phyloP scores from a whole-genome alignment of 2,113 vertebrate genomes.

The Sceloporus undulatus region DNA sequence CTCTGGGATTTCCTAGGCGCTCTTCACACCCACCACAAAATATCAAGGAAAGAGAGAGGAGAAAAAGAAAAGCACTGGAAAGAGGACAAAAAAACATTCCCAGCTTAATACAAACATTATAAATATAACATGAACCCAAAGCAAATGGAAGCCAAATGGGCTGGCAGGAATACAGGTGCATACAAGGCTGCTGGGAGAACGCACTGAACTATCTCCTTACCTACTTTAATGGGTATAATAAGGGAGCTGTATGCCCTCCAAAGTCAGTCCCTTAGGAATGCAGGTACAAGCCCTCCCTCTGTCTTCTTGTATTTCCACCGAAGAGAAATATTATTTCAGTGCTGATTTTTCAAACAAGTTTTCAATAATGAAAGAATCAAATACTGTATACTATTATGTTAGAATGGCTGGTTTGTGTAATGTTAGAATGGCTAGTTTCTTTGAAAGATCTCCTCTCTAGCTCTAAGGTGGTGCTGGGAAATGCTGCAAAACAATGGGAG shows the following conservation, averaged over 20 bases:
- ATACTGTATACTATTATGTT: neutral
- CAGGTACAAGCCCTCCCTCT: neutral
- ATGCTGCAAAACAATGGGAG: neutral
- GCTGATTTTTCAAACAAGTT: neutral
- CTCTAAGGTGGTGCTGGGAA: neutral
- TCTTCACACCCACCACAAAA: conserved; percentile 69
- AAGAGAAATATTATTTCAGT: neutral
- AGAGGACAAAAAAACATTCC: conserved; percentile 68
- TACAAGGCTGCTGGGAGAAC: conserved; percentile 69
- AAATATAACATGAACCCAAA: conserved; percentile 81
- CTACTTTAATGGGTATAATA: conserved; percentile 25
- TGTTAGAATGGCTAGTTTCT: neutral
- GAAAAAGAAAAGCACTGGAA: conserved; percentile 73
- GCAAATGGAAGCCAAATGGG: conserved; percentile 72
- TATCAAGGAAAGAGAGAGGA: conserved; percentile 68
- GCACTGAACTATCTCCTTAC: conserved; percentile 63
- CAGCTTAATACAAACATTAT: conserved; percentile 80
- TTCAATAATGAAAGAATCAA: neutral
- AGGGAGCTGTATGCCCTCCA: conserved; percentile 44
- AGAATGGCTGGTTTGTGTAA: neutral
- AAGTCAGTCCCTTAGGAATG: conserved; percentile 19
- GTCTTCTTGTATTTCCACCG: neutral
- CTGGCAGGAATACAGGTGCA: conserved; percentile 72
- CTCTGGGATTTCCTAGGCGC: conserved; percentile 73
- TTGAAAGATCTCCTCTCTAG: neutral